These are phyloP conservation scores for Phataginus tetradactyla DNA, from an alignment of 2,797 vertebrate species.

Conservation along the genomic window DNA sequence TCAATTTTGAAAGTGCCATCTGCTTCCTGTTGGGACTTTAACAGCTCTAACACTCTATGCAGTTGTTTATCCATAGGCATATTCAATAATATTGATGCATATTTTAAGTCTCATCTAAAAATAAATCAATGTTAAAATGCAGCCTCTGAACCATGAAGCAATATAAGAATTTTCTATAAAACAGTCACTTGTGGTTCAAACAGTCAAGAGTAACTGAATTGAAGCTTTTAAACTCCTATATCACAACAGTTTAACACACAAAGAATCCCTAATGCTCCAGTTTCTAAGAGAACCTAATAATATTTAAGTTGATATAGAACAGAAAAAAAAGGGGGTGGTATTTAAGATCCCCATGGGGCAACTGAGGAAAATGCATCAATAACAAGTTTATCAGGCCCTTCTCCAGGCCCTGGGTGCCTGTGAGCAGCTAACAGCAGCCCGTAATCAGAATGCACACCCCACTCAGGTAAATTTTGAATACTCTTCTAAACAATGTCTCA, in stretches of 20 bases:
- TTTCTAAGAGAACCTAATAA: constrained; percentile 51
- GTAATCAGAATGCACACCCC: not conserved
- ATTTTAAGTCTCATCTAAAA: constrained; percentile 57
- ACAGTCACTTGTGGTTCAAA: not conserved
- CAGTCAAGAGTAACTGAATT: not conserved
- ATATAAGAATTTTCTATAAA: not conserved
- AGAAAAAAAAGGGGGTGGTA: not conserved
- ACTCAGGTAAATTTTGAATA: constrained; percentile 41
- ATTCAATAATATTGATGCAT: constrained; percentile 39
- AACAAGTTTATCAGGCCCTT: constrained; percentile 11
- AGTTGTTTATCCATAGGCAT: constrained; percentile 32
- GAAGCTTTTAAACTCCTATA: not conserved
- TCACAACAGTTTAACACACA: constrained; percentile 42
- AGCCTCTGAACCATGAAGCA: not conserved
- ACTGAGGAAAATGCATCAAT: not conserved
- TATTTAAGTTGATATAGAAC: not conserved
- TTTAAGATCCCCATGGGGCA: not conserved
- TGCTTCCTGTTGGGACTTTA: constrained; percentile 32
- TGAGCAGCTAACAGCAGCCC: not conserved
- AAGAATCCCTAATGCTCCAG: not conserved
- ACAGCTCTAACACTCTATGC: not conserved
- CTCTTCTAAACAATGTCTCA: not conserved
- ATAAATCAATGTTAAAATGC: constrained; percentile 19
- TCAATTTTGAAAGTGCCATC: constrained; percentile 28
- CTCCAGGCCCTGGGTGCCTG: not conserved